phyloP scores from a whole-genome alignment of 2,113 vertebrate species.

The Narcine bancroftii region DNA sequence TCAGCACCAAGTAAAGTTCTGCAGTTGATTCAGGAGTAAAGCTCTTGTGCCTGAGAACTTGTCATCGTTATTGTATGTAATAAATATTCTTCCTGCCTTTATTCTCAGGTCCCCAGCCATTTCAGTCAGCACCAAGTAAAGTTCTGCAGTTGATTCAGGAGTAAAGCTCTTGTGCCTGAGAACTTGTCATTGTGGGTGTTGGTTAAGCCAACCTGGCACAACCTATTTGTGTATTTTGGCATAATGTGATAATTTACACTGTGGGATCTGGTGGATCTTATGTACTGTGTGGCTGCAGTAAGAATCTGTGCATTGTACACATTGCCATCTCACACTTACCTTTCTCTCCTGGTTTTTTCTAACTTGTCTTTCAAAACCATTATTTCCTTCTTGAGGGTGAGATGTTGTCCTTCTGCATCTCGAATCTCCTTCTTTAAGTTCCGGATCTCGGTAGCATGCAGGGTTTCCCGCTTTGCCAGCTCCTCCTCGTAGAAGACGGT shows the following conservation, averaged over 20 bases:
- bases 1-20: not conserved
- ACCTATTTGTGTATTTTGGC: too few species aligned
- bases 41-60: not conserved
- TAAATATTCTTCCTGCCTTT: not conserved
- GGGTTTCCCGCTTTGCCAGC: conserved; percentile 70
- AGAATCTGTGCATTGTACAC: too few species aligned
- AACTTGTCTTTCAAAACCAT: conserved; percentile 93
- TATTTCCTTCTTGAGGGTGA: conserved; percentile 89
- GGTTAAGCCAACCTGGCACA: not conserved
- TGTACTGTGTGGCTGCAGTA: too few species aligned
- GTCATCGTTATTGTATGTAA: too few species aligned
- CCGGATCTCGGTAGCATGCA: conserved; percentile 79
- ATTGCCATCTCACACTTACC: too few species aligned
- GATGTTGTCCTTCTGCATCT: conserved; percentile 89
- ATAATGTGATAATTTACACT: too few species aligned
- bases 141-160: not conserved
- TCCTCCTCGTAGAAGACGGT: conserved; percentile 83
- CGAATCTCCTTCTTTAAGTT: conserved; percentile 81
- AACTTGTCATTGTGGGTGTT: not conserved
- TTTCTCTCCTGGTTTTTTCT: conserved; percentile 88
- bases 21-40: not conserved
- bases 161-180: not conserved
- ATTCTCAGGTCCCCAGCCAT: not conserved
- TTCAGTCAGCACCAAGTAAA: not conserved
- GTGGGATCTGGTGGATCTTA: too few species aligned